phyloP scores from a whole-genome alignment of 2,797 vertebrate genomes.

The Oreortyx pictus region DNA sequence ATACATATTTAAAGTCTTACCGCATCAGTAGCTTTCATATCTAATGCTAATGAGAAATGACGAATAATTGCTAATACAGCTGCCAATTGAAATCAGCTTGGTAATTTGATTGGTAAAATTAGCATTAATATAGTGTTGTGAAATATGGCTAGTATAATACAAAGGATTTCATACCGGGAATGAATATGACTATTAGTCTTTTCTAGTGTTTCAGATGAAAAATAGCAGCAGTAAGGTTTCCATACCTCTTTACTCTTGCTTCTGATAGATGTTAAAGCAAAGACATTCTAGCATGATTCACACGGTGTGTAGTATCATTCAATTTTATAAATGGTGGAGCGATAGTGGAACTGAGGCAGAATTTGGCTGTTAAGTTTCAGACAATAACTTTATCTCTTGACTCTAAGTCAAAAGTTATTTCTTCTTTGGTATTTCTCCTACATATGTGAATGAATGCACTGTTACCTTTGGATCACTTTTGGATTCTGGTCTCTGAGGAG shows the following conservation, averaged over 20 bases:
- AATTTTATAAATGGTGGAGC: background rate
- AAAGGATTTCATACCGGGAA: background rate
- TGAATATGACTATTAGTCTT: background rate
- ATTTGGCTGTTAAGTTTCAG: background rate
- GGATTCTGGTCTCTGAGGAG: background rate
- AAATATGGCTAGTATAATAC: background rate
- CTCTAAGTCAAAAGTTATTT: background rate
- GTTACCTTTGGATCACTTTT: background rate
- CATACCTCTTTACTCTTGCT: background rate
- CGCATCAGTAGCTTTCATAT: background rate
- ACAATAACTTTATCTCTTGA: background rate
- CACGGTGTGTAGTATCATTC: background rate
- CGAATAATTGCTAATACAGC: slow-evolving; percentile 1
- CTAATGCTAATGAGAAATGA: background rate
- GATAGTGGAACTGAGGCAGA: background rate
- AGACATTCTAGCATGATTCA: background rate
- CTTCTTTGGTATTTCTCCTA: background rate
- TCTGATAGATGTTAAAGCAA: background rate
- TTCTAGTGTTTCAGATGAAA: background rate
- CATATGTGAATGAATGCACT: background rate
- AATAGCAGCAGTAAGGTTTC: background rate
- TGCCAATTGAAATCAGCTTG: slow-evolving; percentile 4
- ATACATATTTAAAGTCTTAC: background rate
- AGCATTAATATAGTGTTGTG: background rate
- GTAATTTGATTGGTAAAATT: slow-evolving; percentile 42